Percentiles rank a stretch among this genome's conserved stretches.
These are phyloP conservation scores for Metacarcinus magister DNA, from an alignment of 2,888 invertebrate species.

Conservation along the genomic window DNA sequence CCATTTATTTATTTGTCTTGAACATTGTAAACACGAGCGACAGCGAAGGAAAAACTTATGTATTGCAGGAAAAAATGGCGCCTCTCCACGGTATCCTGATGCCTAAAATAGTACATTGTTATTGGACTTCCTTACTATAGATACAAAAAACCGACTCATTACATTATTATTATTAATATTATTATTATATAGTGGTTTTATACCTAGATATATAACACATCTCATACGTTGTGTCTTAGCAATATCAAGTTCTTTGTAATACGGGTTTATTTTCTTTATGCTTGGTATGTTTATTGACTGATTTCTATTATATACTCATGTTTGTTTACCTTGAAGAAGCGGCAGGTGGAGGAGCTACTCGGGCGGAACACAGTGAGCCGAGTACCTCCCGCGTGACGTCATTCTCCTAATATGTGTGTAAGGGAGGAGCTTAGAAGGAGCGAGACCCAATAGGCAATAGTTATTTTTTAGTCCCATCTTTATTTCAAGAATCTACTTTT, in stretches of 20 bases:
- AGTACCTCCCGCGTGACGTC: background rate
- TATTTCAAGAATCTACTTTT: background rate
- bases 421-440: background rate
- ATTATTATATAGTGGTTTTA: background rate
- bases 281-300: background rate
- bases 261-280: background rate
- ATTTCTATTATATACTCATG: background rate
- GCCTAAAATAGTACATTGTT: slow-evolving; percentile 37
- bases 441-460: background rate
- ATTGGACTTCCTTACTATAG: slow-evolving; percentile 9
- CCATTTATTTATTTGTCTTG: slow-evolving; percentile 32
- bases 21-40: slow-evolving; percentile 48
- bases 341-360: slow-evolving; percentile 36
- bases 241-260: background rate
- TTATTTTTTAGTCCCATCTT: background rate
- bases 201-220: slow-evolving; percentile 41
- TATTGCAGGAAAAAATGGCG: slow-evolving; percentile 31
- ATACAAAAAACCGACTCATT: slow-evolving; percentile 21
- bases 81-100: slow-evolving; percentile 33
- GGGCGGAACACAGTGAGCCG: slow-evolving; percentile 27
- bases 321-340: background rate
- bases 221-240: background rate
- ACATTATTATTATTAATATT: background rate
- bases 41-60: slow-evolving; percentile 48
- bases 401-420: background rate